phyloP scores from a whole-genome alignment of 2,113 vertebrate genomes.

The Charadrius vociferus region DNA sequence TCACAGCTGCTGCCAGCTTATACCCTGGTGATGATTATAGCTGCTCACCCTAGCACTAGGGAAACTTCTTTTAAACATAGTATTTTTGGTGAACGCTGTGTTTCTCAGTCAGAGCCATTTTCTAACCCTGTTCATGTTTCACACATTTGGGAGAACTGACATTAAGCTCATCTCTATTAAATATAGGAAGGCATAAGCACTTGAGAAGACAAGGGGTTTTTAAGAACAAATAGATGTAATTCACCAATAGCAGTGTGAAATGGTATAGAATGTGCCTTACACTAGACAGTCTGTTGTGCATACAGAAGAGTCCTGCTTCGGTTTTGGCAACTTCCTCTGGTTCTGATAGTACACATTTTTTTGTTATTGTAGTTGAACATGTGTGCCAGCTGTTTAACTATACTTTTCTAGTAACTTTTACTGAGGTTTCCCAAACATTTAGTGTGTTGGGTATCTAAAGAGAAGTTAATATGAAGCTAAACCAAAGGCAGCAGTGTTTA shows the following conservation, averaged over 20 bases:
- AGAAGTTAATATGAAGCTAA: not conserved
- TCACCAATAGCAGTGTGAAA: not conserved
- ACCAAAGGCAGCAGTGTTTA: not conserved
- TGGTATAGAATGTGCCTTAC: not conserved
- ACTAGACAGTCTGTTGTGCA: not conserved
- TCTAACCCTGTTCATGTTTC: not conserved
- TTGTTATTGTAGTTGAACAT: not conserved
- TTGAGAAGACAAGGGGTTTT: not conserved
- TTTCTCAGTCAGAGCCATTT: not conserved
- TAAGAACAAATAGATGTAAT: not conserved
- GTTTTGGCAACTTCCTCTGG: not conserved
- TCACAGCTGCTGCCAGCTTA: constrained; percentile 52
- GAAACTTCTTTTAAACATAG: not conserved
- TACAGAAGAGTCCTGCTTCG: not conserved
- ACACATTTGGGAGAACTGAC: not conserved
- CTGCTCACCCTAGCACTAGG: not conserved
- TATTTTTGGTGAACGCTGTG: not conserved
- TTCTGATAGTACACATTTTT: not conserved
- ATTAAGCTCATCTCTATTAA: not conserved
- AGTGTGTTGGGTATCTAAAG: not conserved
- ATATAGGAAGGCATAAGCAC: not conserved
- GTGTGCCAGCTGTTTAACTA: not conserved
- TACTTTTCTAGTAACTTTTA: not conserved
- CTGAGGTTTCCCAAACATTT: not conserved
- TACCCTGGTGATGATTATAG: not conserved